These are phyloP conservation scores for Coenobita brevimanus DNA, from an alignment of 1,140 invertebrate genomes.

Conservation along the genomic window DNA sequence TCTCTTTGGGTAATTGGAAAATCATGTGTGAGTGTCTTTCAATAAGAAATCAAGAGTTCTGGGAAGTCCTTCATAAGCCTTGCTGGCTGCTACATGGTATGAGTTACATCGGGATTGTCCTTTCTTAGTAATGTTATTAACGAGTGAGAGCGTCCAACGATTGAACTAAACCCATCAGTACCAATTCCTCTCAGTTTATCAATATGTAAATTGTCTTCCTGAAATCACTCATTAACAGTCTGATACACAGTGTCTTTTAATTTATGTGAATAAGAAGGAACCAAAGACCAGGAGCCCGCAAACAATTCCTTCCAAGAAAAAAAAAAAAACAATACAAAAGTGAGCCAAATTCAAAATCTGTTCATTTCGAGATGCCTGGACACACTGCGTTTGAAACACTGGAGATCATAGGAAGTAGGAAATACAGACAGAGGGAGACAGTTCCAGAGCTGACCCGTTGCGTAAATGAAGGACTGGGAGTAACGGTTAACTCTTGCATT, in stretches of 20 bases:
- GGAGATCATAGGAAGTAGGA: no score
- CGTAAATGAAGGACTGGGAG: no score
- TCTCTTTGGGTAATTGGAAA: conserved; percentile 25
- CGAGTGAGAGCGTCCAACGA: conserved; percentile 14
- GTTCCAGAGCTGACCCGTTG: no score
- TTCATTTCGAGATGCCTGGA: no score
- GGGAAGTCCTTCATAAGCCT: conserved; percentile 33
- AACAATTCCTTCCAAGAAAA: no score
- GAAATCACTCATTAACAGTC: conserved; percentile 5
- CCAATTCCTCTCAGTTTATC: conserved; percentile 25
- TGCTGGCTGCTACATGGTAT: conserved; percentile 12
- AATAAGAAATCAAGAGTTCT: conserved; percentile 19
- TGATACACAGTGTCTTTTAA: conserved; percentile 18
- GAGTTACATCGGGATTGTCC: conserved; percentile 29
- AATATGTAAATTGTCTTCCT: conserved; percentile 21
- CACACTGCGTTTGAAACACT: no score
- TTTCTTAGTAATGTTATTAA: conserved; percentile 10
- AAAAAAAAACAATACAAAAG: no score
- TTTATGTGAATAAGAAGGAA: no score
- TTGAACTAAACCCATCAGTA: conserved; percentile 8
- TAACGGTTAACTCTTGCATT: no score
- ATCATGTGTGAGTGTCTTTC: conserved; percentile 43
- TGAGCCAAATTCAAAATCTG: no score
- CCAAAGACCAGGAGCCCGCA: no score
- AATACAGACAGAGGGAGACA: no score